Conservation (phyloP, 1,140 invertebrate genomes). For the Philopotamus ludificatus region DNA sequence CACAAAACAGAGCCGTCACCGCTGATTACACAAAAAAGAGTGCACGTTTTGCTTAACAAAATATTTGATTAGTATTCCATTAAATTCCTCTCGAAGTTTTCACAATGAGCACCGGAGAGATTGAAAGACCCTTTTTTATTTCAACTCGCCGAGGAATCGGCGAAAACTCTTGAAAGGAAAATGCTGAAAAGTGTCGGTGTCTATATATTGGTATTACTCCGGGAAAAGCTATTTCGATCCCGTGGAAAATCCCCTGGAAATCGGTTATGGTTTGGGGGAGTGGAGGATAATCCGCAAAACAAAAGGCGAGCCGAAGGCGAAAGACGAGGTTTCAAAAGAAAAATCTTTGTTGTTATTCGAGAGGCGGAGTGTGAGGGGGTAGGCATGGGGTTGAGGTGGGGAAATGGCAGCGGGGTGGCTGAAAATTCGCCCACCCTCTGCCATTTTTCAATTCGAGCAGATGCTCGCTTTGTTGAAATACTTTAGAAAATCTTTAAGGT, state of each 20-base stretch:
- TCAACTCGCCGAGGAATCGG: background rate
- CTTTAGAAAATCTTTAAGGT: constrained; percentile 14
- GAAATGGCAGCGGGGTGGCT: background rate
- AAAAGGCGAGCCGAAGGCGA: constrained; percentile 22
- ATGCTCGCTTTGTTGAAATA: constrained; percentile 22
- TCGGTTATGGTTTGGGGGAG: constrained; percentile 10
- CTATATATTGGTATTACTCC: constrained; percentile 18
- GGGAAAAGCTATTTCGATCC: constrained; percentile 26
- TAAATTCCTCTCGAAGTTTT: constrained; percentile 14
- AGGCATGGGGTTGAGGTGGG: background rate
- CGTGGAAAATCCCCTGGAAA: constrained; percentile 16
- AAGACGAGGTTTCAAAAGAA: constrained; percentile 38
- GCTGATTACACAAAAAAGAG: background rate
- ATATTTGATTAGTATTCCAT: constrained; percentile 31
- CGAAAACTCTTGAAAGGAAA: constrained; percentile 8
- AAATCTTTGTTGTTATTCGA: constrained; percentile 28
- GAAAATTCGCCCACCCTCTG: background rate
- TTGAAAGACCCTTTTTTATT: constrained; percentile 22
- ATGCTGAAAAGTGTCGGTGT: constrained; percentile 20
- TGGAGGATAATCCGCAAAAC: constrained; percentile 37
- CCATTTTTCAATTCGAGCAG: constrained; percentile 28
- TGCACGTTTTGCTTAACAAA: constrained; percentile 18
- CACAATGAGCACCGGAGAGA: constrained; percentile 16
- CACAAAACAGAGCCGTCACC: background rate
- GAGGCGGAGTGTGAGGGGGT: background rate